These are phyloP conservation scores for Seriola quinqueradiata DNA, from an alignment of 2,113 vertebrate species.

Conservation along the genomic window DNA sequence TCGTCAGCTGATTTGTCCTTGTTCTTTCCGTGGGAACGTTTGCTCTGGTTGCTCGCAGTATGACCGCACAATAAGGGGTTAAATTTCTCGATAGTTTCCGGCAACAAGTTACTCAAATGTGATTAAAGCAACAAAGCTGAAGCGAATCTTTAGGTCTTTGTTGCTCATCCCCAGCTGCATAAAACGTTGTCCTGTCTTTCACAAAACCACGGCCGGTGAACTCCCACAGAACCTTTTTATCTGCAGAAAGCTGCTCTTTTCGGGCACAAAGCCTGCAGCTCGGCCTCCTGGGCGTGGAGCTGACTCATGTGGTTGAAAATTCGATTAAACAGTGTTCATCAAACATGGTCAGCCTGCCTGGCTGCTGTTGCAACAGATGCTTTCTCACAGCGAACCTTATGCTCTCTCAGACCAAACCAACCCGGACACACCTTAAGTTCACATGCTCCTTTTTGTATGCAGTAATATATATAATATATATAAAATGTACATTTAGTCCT, in stretches of 20 bases:
- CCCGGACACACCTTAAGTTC: slow-evolving; percentile 53
- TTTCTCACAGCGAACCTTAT: slow-evolving; percentile 52
- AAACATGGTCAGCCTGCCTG: slow-evolving; percentile 28
- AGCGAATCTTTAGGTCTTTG: neutral
- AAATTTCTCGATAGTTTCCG: neutral
- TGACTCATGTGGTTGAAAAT: slow-evolving; percentile 26
- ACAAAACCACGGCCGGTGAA: neutral
- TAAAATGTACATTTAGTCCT: slow-evolving; percentile 17
- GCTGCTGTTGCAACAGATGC: slow-evolving; percentile 36
- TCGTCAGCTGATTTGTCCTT: too few species aligned
- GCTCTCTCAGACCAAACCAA: slow-evolving; percentile 61
- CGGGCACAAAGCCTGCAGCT: slow-evolving; percentile 18
- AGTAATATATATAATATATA: slow-evolving; percentile 13
- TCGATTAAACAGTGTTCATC: slow-evolving; percentile 32
- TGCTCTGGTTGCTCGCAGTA: neutral
- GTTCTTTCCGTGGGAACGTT: too few species aligned
- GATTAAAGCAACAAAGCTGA: neutral
- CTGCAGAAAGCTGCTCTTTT: slow-evolving; percentile 24
- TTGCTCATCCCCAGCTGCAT: neutral
- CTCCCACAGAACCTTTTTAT: slow-evolving; percentile 18
- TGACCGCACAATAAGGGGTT: neutral
- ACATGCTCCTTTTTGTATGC: slow-evolving; percentile 43
- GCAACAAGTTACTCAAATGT: neutral
- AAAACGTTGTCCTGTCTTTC: neutral
- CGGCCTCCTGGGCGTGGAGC: slow-evolving; percentile 25